Percentiles rank a stretch among this genome's conserved stretches.
phyloP scores from a whole-genome alignment of 2,797 vertebrate species.

The Micromesistius poutassou region DNA sequence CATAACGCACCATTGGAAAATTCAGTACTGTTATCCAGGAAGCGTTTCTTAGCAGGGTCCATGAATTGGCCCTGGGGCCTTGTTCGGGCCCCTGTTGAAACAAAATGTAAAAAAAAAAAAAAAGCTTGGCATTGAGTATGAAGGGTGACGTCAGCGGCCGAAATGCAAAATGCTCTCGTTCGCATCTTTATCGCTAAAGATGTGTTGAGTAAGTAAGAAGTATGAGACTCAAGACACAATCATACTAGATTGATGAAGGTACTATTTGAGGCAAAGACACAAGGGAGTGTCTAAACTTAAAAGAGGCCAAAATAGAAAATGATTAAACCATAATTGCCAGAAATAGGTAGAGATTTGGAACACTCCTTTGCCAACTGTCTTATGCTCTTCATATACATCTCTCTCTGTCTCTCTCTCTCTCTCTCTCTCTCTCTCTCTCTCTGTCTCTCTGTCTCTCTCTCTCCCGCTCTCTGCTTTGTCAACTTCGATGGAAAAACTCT shows the following conservation, averaged over 20 bases:
- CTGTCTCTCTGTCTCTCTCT: slow-evolving; percentile 37
- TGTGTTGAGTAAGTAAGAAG: background rate
- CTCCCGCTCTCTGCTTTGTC: slow-evolving; percentile 11
- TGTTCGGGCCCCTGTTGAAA: slow-evolving; percentile 43
- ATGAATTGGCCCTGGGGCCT: slow-evolving; percentile 23
- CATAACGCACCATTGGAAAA: slow-evolving; percentile 40
- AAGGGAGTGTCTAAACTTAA: background rate
- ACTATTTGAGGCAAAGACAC: background rate
- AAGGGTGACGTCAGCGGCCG: background rate
- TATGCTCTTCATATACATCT: background rate
- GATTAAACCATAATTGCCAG: background rate
- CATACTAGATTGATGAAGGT: background rate
- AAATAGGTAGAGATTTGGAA: background rate
- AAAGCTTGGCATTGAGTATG: background rate
- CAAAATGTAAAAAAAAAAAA: slow-evolving; percentile 15
- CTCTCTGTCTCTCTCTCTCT: slow-evolving; percentile 46
- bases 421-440: slow-evolving; percentile 21
- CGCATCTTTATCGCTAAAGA: background rate
- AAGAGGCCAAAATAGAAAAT: background rate
- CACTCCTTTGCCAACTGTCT: background rate
- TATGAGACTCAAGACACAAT: background rate
- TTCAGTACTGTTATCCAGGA: slow-evolving; percentile 41
- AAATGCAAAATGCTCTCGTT: background rate
- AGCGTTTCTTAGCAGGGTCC: slow-evolving; percentile 35
- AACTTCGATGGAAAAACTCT: slow-evolving; percentile 70